Conservation (phyloP, 2,113 vertebrate species). For the Anarhynchus alexandrinus region DNA sequence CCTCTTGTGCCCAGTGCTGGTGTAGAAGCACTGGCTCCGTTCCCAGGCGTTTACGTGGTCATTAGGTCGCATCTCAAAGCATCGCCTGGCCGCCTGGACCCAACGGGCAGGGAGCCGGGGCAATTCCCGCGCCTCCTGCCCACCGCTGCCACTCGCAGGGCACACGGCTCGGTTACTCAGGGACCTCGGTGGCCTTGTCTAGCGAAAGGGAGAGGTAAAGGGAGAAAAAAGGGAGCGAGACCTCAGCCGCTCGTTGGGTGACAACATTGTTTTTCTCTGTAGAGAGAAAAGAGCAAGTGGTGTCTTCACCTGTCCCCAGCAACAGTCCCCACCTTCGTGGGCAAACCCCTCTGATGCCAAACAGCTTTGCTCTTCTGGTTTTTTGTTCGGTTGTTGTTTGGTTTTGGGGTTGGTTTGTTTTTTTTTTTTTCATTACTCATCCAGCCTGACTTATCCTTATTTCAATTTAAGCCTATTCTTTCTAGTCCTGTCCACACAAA, state of each 20-base stretch:
- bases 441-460: neutral
- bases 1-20: neutral
- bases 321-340: neutral
- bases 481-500: neutral
- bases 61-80: neutral
- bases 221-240: neutral
- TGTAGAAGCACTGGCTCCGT: neutral
- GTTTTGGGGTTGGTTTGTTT: neutral
- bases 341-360: neutral
- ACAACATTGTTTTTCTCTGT: neutral
- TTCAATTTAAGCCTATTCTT: neutral
- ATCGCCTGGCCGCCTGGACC: rapidly evolving
- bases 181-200: neutral
- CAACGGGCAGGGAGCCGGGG: rapidly evolving
- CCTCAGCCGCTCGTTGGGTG: rapidly evolving
- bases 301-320: neutral
- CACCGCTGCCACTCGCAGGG: rapidly evolving
- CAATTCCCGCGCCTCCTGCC: neutral
- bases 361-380: neutral
- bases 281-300: rapidly evolving
- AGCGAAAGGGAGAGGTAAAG: neutral
- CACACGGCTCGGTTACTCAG: rapidly evolving
- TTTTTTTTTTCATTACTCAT: neutral
- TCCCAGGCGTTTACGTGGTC: neutral
- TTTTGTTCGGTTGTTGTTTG: neutral